Conservation (phyloP, 2,113 vertebrate genomes). For the Erythrocercus mccallii region DNA sequence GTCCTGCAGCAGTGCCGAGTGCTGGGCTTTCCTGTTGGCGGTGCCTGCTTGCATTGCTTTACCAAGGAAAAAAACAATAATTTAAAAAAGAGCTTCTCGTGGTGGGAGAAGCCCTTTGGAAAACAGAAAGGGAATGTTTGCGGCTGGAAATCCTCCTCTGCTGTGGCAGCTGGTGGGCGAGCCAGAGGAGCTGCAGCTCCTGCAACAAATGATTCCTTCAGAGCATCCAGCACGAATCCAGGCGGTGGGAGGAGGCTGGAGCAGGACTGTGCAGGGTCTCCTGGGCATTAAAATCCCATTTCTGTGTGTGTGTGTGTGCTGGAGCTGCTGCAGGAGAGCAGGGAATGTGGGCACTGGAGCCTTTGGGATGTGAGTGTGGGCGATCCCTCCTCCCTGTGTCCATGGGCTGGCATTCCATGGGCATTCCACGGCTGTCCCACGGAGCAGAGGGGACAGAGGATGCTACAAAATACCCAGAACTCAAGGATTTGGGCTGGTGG, state of each 20-base stretch:
- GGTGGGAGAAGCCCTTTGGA: not conserved
- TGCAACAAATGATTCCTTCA: conserved; percentile 6
- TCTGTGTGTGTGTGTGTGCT: not conserved
- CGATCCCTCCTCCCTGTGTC: not conserved
- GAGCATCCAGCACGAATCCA: not conserved
- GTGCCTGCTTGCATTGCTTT: not conserved
- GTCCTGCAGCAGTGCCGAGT: not conserved
- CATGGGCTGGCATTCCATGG: not conserved
- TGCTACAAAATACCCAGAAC: not conserved
- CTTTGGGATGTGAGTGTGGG: not conserved
- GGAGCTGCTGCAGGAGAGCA: not conserved
- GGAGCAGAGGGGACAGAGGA: not conserved
- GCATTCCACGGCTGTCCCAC: not conserved
- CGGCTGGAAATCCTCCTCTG: not conserved
- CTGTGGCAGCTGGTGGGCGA: conserved; percentile 1
- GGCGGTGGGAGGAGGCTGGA: not conserved
- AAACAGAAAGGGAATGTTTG: not conserved
- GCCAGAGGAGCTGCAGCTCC: not conserved
- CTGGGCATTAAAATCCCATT: not conserved
- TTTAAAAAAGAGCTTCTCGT: not conserved
- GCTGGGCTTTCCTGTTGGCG: not conserved
- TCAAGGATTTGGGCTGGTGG: not conserved
- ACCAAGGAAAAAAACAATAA: not conserved
- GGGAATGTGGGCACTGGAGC: not conserved
- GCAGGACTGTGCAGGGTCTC: not conserved